Evolutionary conservation across 1,140 invertebrate species (phyloP).

Genomic region (Antheraea mylitta): DNA sequence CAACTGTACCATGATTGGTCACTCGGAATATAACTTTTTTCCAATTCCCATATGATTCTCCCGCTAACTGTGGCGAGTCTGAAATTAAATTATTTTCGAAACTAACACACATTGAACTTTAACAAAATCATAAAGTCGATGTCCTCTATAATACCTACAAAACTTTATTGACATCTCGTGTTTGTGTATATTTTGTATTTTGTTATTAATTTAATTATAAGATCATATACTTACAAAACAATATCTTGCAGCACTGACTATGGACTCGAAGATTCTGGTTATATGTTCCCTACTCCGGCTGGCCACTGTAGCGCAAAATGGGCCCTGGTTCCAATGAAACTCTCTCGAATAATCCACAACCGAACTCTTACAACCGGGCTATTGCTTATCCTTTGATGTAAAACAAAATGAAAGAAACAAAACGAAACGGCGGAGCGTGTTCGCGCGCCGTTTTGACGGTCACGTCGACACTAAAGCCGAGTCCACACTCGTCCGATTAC

Average conservation of each 20-base stretch:
- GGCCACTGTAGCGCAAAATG: slow-evolving; percentile 57
- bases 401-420: slow-evolving; percentile 74
- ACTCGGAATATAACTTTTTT: slow-evolving; percentile 42
- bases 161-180: neutral
- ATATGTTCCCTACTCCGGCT: slow-evolving; percentile 68
- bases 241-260: slow-evolving; percentile 75
- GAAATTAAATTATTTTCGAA: slow-evolving; percentile 65
- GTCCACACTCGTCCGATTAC: slow-evolving; percentile 22
- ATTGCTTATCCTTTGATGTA: slow-evolving; percentile 74
- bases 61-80: slow-evolving; percentile 59
- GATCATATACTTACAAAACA: slow-evolving; percentile 73
- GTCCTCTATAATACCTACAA: neutral
- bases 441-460: slow-evolving; percentile 68
- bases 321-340: slow-evolving; percentile 49
- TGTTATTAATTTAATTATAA: neutral
- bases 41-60: slow-evolving; percentile 61
- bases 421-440: slow-evolving; percentile 62
- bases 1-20: slow-evolving; percentile 70
- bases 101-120: slow-evolving; percentile 30
- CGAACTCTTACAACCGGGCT: slow-evolving; percentile 50
- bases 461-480: slow-evolving; percentile 45
- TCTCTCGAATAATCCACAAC: slow-evolving; percentile 55
- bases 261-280: slow-evolving; percentile 76
- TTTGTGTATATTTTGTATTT: neutral
- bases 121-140: neutral